A percentile compares a stretch with the other conserved stretches of the same genome.
Conservation (phyloP, 1,140 invertebrate species). For the Hestina assimilis region DNA sequence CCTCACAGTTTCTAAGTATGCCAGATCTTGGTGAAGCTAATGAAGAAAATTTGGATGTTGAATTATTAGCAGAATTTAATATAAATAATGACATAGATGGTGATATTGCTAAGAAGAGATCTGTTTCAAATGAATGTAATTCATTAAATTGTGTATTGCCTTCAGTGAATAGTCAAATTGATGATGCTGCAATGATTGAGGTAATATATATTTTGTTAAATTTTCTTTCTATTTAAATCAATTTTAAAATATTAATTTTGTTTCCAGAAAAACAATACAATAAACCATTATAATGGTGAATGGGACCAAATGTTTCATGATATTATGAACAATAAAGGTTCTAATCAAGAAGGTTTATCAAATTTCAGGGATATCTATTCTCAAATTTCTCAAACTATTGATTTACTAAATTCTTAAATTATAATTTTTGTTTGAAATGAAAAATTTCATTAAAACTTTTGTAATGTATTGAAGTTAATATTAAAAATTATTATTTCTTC, state of each 20-base stretch:
- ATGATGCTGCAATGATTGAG: conserved; percentile 55
- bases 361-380: conserved; percentile 71
- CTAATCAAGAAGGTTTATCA: conserved; percentile 62
- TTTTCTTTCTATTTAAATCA: conserved; percentile 7
- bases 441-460: conserved; percentile 37
- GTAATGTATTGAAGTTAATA: conserved; percentile 54
- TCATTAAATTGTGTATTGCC: conserved; percentile 70
- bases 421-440: conserved; percentile 7
- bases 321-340: conserved; percentile 59
- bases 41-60: conserved; percentile 39
- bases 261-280: conserved; percentile 56
- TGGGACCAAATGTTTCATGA: conserved; percentile 76
- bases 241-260: conserved; percentile 12
- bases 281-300: conserved; percentile 61
- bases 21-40: conserved; percentile 55
- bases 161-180: conserved; percentile 60
- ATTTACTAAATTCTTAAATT: conserved; percentile 65
- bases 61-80: conserved; percentile 62
- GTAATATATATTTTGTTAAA: conserved; percentile 28
- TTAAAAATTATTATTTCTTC: conserved; percentile 84
- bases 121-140: conserved; percentile 39
- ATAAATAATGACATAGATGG: conserved; percentile 50
- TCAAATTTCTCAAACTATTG: conserved; percentile 71
- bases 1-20: conserved; percentile 57
- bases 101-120: conserved; percentile 36